Percentiles rank a stretch among this genome's conserved stretches.
These are phyloP conservation scores for Phyllotis vaccarum DNA, from an alignment of 2,797 vertebrate genomes.

Conservation along the genomic window DNA sequence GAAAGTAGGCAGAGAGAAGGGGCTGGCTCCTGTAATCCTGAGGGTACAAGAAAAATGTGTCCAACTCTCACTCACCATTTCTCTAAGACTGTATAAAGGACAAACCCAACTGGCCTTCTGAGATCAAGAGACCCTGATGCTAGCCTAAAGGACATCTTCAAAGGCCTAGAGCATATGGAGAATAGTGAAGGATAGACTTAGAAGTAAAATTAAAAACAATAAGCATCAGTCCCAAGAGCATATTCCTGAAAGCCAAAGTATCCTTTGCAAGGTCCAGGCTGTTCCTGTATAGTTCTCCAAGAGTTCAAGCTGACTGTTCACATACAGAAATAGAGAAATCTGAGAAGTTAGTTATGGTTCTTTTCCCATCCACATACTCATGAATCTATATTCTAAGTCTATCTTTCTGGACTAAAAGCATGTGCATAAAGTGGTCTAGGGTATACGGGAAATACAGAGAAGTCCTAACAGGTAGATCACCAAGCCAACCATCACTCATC, in stretches of 20 bases:
- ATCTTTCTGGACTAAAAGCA: neutral
- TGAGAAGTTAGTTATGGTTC: neutral
- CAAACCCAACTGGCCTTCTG: neutral
- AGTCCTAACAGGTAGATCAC: neutral
- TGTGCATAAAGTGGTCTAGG: neutral
- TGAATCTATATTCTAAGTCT: neutral
- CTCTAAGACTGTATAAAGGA: neutral
- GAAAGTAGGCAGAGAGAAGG: neutral
- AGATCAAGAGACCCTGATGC: neutral
- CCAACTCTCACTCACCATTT: neutral
- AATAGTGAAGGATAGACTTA: neutral
- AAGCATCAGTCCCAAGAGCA: neutral
- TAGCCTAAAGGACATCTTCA: neutral
- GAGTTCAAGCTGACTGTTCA: neutral
- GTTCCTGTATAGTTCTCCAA: neutral
- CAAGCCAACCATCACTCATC: neutral
- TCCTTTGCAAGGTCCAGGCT: neutral
- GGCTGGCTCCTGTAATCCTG: neutral
- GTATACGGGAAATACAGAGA: constrained; percentile 9
- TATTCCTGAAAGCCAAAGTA: neutral
- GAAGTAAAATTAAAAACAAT: neutral
- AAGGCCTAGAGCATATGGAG: neutral
- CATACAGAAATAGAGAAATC: neutral
- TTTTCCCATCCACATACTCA: neutral
- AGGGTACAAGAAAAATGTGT: neutral